Percentiles rank a stretch among this genome's conserved stretches.
phyloP scores from a whole-genome alignment of 2,888 invertebrate species.

The Eupithecia pulchellata region DNA sequence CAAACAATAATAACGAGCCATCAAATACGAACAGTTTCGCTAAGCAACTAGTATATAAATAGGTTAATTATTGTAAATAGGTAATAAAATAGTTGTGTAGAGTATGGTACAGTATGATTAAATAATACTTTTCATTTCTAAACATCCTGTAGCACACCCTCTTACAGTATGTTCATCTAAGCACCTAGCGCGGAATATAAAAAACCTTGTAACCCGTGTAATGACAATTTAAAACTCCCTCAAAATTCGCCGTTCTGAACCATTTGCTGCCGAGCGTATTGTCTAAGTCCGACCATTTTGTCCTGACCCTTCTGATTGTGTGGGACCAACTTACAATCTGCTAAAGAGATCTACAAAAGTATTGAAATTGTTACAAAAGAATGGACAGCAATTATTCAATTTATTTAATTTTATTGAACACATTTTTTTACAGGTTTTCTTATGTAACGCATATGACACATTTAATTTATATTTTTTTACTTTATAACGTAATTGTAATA shows the following conservation, averaged over 20 bases:
- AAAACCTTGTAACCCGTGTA: conserved; percentile 75
- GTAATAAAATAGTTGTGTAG: too few species aligned
- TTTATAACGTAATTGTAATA: too few species aligned
- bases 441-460: too few species aligned
- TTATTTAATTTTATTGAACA: too few species aligned
- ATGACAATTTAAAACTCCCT: conserved; percentile 79
- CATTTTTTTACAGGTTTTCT: too few species aligned
- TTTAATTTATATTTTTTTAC: too few species aligned
- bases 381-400: too few species aligned
- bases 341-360: not conserved
- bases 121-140: not conserved
- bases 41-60: too few species aligned
- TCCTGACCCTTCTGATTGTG: conserved; percentile 42
- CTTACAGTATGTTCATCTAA: conserved; percentile 65
- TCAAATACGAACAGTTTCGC: too few species aligned
- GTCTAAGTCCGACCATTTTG: conserved; percentile 59
- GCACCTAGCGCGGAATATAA: conserved; percentile 73
- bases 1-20: too few species aligned
- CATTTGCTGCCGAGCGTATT: conserved; percentile 73
- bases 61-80: too few species aligned
- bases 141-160: conserved; percentile 54
- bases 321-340: not conserved
- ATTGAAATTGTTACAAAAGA: not conserved
- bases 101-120: not conserved
- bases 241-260: conserved; percentile 72